Percentiles rank a stretch among this genome's conserved stretches.
These are phyloP conservation scores for Dastarcus helophoroides DNA, from an alignment of 2,888 invertebrate species.

Conservation along the genomic window DNA sequence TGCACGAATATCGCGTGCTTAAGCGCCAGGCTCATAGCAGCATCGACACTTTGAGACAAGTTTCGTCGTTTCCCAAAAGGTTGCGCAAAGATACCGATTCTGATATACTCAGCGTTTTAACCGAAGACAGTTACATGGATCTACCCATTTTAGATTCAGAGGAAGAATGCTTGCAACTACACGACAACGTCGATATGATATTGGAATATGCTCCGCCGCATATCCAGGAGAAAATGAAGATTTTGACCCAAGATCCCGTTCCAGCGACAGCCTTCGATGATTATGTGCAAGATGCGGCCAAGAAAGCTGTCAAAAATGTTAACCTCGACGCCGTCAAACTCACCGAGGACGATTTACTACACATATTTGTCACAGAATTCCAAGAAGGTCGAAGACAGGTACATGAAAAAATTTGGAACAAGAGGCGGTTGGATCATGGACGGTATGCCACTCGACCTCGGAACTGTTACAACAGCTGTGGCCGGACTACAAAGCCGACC, in stretches of 20 bases:
- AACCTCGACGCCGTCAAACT: conserved; percentile 36
- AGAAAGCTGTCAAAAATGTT: conserved; percentile 35
- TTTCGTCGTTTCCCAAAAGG: no score
- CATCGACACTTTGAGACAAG: no score
- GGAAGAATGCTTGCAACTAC: no score
- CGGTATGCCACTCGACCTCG: conserved; percentile 42
- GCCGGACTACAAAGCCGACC: conserved; percentile 41
- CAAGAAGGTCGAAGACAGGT: conserved; percentile 32
- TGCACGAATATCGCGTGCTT: no score
- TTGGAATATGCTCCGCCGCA: no score
- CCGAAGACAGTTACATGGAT: no score
- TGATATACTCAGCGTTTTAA: no score
- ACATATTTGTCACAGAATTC: conserved; percentile 35
- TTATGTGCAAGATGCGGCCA: conserved; percentile 40
- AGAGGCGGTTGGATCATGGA: conserved; percentile 50
- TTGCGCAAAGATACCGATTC: no score
- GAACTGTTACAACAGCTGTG: conserved; percentile 41
- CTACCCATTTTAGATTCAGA: no score
- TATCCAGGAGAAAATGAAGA: conserved; percentile 5
- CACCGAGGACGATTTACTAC: conserved; percentile 37
- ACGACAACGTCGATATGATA: no score
- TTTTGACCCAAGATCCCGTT: conserved; percentile 7
- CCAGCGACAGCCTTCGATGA: conserved; percentile 34
- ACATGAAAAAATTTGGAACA: conserved; percentile 27
- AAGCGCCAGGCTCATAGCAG: no score